Base-by-base conservation (phyloP, 2,888 invertebrate genomes). In the Eustalomyia histrio region DNA sequence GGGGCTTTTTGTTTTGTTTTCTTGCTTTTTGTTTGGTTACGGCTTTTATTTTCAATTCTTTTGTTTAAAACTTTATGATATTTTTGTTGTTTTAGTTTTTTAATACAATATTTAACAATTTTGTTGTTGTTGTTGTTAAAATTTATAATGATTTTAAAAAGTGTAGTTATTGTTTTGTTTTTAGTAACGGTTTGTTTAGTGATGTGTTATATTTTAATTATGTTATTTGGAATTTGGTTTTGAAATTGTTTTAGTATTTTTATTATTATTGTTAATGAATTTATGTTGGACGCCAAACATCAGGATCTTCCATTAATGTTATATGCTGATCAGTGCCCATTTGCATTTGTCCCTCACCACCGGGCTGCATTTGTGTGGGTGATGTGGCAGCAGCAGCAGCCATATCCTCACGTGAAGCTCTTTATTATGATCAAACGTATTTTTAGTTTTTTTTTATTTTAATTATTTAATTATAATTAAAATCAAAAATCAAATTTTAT, bases 201-300 rank as follows among this genome's bases (percentile, higher is more conserved):
- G 14, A n/a, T 47, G 29, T 71, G 53, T 60, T 57, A 71, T 71
- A 24, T 72, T 67, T 57, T 17, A 55, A 53, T 35, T 39, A 55
- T 47, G 55, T 47, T 52, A 47, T 47, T 75, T 52, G 33, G 29
- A 43, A 24, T 43, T 12, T 21, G 9, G 14, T 61, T 60, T 29
- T 29, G 29, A 29, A n/a, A 33, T 69, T 65, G 14, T 64, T 55
- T 47, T 63, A n/a, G 2, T 65, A 17, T 60, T 69, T 53, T 16
- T 52, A 35, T 63, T 65, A n/a, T 39, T 57, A 50, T 35, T 5
- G 10, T 80, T 71, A 71, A 75, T 78, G 80, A 85, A 92, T 93
- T 95, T 96, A 96, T 94, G 96, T 96, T 89, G 96, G 96, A 92
- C 96, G 95, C 96, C 96, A 97, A 88, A 96, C 96, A 92, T 96